phyloP scores from a whole-genome alignment of 2,888 invertebrate species.

The Agonopterix arenella region DNA sequence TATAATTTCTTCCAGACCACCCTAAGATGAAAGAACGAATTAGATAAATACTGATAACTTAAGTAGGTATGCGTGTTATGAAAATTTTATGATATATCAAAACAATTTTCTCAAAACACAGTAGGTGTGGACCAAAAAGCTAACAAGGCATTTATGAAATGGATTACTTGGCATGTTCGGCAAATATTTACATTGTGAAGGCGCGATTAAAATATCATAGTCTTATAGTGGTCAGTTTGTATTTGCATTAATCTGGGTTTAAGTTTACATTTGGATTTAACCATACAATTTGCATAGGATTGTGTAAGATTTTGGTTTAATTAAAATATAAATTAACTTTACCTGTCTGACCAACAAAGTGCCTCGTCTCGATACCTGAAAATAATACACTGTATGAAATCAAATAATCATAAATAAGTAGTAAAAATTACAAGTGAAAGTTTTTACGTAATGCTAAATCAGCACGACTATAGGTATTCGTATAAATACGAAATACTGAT shows the following conservation, averaged over 20 bases:
- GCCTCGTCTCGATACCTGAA: conserved; percentile 92
- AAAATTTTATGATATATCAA: no score
- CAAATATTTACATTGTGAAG: conserved; percentile 47
- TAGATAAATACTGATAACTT: no score
- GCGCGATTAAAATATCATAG: conserved; percentile 51
- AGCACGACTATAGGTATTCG: no score
- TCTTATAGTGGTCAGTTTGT: conserved; percentile 48
- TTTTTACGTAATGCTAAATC: no score
- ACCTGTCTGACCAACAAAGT: conserved; percentile 94
- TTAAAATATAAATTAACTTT: conserved; percentile 27
- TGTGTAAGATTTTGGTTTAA: neutral
- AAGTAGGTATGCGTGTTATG: no score
- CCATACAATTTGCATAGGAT: conserved; percentile 1
- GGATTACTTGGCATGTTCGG: conserved; percentile 17
- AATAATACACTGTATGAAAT: conserved; percentile 19
- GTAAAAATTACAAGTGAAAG: no score
- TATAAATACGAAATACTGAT: no score
- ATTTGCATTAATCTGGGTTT: conserved; percentile 26
- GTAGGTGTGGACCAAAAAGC: neutral
- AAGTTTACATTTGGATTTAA: conserved; percentile 20
- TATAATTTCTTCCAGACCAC: no score
- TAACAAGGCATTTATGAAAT: conserved; percentile 3
- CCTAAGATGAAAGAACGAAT: no score
- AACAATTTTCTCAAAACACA: neutral
- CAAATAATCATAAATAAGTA: no score